Percentiles rank a stretch among this genome's conserved stretches.
phyloP scores from a whole-genome alignment of 2,888 invertebrate species.

The Acleris emargana region DNA sequence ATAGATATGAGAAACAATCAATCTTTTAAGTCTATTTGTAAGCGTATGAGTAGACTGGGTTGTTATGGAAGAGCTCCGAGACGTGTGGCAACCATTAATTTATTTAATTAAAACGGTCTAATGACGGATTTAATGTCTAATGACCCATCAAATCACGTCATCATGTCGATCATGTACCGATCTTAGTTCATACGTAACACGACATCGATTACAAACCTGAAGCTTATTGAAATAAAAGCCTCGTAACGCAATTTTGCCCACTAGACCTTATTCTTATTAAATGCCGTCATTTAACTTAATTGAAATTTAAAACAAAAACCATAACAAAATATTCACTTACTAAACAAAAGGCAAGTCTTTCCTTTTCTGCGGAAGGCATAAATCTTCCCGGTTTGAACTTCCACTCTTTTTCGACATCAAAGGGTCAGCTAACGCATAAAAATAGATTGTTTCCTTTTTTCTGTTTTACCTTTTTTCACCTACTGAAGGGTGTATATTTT shows the following conservation, averaged over 20 bases:
- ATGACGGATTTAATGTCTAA: too few species aligned
- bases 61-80: too few species aligned
- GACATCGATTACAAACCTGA: too few species aligned
- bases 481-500: conserved; percentile 25
- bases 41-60: too few species aligned
- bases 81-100: too few species aligned
- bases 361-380: conserved; percentile 57
- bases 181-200: too few species aligned
- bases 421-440: conserved; percentile 60
- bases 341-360: conserved; percentile 53
- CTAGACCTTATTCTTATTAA: conserved; percentile 36
- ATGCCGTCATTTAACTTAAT: conserved; percentile 39
- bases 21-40: too few species aligned
- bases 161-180: too few species aligned
- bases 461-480: conserved; percentile 39
- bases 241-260: background rate
- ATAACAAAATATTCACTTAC: conserved; percentile 55
- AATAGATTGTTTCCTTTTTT: conserved; percentile 55
- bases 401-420: conserved; percentile 54
- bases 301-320: conserved; percentile 54
- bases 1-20: too few species aligned
- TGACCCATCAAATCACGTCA: too few species aligned
- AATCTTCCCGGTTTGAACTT: conserved; percentile 62
- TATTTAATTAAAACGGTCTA: too few species aligned
- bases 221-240: too few species aligned